Percentiles rank a stretch among this genome's conserved stretches.
Evolutionary conservation across 2,113 vertebrate genomes (phyloP).

Genomic region (Leptobrachium ailaonicum): DNA sequence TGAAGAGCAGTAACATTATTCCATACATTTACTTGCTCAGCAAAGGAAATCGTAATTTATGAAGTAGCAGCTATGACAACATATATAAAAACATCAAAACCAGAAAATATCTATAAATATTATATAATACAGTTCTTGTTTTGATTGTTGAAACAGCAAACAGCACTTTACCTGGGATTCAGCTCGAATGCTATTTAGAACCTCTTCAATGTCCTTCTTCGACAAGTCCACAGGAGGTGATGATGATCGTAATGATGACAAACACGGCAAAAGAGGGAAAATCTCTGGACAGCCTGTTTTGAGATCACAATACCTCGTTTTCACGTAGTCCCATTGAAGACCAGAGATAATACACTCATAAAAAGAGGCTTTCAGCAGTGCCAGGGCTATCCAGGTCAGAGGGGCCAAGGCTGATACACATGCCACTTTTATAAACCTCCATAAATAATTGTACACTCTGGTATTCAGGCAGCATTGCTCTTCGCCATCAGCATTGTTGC

Average conservation of each 20-base stretch:
- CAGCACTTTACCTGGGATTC: constrained; percentile 73
- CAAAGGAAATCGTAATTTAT: too few species aligned
- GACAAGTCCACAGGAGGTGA: accelerated
- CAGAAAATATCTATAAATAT: too few species aligned
- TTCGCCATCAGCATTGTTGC: neutral
- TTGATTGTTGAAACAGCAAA: neutral
- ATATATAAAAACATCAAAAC: too few species aligned
- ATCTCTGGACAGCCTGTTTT: neutral
- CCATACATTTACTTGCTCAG: too few species aligned
- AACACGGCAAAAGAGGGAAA: constrained; percentile 67
- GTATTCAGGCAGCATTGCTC: constrained; percentile 37
- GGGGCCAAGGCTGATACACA: constrained; percentile 62
- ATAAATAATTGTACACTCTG: accelerated
- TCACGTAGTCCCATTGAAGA: neutral
- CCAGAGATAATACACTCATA: constrained; percentile 68
- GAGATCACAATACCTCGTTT: constrained; percentile 32
- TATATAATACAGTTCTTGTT: too few species aligned
- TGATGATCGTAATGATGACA: too few species aligned
- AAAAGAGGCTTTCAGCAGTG: constrained; percentile 70
- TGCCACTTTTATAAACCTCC: constrained; percentile 40
- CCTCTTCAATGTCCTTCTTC: accelerated
- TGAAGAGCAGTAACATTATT: too few species aligned
- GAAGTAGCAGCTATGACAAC: too few species aligned
- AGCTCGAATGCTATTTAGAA: constrained; percentile 57
- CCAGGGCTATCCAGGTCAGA: constrained; percentile 71